Percentiles rank a stretch among this genome's conserved stretches.
These are phyloP conservation scores for Nansenia antarctica DNA, from an alignment of 2,113 vertebrate species.

Conservation along the genomic window DNA sequence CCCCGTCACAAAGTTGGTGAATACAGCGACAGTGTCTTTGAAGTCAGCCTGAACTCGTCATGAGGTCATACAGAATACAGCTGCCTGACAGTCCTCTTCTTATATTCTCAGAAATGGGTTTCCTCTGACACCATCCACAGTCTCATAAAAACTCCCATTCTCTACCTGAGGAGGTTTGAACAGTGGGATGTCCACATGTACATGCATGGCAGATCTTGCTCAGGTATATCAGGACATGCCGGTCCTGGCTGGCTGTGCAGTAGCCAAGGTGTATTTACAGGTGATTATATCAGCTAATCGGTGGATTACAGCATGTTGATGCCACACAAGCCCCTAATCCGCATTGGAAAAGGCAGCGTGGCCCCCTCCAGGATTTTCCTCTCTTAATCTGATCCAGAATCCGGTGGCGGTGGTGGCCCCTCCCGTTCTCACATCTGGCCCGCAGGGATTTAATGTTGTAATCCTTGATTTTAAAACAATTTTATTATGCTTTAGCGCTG, in stretches of 20 bases:
- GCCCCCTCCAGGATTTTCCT: slow-evolving; percentile 62
- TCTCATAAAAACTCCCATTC: no score
- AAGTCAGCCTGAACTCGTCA: not conserved
- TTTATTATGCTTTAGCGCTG: slow-evolving; percentile 72
- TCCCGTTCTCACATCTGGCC: slow-evolving; percentile 74
- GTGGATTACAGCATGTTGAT: slow-evolving; percentile 80
- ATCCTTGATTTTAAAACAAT: slow-evolving; percentile 75
- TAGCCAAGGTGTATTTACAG: slow-evolving; percentile 80
- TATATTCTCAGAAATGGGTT: slow-evolving; percentile 8
- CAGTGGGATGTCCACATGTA: not conserved
- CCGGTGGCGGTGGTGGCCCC: slow-evolving; percentile 36
- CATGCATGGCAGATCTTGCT: not conserved
- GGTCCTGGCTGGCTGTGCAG: slow-evolving; percentile 24
- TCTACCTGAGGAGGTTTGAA: not conserved
- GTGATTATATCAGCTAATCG: slow-evolving; percentile 88
- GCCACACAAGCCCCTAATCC: slow-evolving; percentile 70
- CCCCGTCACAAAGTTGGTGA: not conserved
- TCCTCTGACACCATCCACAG: not conserved
- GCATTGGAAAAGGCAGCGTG: slow-evolving; percentile 52
- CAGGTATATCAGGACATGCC: not conserved
- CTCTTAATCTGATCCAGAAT: slow-evolving; percentile 70
- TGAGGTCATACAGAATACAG: slow-evolving; percentile 4
- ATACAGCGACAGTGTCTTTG: not conserved
- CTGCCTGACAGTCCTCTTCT: slow-evolving; percentile 32
- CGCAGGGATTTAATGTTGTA: slow-evolving; percentile 70